Base-by-base conservation (phyloP, 92 coral and sea anemone genomes). In the Parazoanthus atlanticus region DNA sequence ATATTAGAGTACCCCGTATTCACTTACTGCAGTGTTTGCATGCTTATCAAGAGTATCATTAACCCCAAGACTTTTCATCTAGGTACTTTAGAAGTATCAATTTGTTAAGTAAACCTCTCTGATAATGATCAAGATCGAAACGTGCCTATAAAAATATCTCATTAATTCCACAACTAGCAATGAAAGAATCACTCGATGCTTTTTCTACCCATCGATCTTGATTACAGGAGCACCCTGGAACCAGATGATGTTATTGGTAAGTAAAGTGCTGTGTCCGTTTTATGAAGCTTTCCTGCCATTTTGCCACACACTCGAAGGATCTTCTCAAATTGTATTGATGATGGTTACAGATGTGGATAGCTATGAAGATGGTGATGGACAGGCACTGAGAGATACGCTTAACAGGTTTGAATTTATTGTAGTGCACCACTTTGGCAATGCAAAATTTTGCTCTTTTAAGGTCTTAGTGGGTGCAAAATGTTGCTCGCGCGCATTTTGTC, bases 341-440 rank as follows among this genome's bases (percentile, higher is more conserved):
- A 43, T 88, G 72, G 40, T 84, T 89, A 3, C 82, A 97, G 99
- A 97, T 90, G 98, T 97, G 41, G 99, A 97, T 90, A 93, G 99
- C 76, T 95, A 94, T 88, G 99, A 97, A 75, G 99, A 95, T 86
- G 99, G 99, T n/a, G 99, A 97, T 89, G 99, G 97, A 3, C 96
- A 97, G 82, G 94, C 95, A 34, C 86, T 96, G 40, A 93, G 98
- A n/a, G 99, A 96, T 72, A 96, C 96, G 3, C 89, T 97, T 8
- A 97, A 96, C 99, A 97, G 99, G 98, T 97, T 33, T 31, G 46
- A 9, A 21, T 25, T 15, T 15, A 30, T 29, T 17, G 16, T 21
- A 28, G 38, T 5, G 23, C 47, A 1, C 19, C 16, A 28, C 6
- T 10, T 71, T 71, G 15, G 15, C 21, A 73, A 32, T 30, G 38